phyloP scores from a whole-genome alignment of 1,140 invertebrate genomes.

The Leptonema lineaticorne region DNA sequence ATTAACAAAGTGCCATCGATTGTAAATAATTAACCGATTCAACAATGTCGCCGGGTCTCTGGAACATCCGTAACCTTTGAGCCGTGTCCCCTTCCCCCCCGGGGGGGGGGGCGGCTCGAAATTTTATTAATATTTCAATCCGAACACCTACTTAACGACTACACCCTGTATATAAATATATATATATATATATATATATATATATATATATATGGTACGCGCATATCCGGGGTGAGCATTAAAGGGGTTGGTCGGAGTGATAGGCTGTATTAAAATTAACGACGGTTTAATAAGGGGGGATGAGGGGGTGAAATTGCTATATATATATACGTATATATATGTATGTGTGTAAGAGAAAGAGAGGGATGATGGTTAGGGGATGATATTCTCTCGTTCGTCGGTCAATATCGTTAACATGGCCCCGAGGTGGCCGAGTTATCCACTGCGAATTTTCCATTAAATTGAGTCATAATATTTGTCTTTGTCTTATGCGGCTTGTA shows the following conservation, averaged over 20 bases:
- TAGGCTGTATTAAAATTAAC: slow-evolving; percentile 23
- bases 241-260: neutral
- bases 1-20: too few relatives aligned
- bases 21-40: too few relatives aligned
- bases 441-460: slow-evolving; percentile 27
- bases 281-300: slow-evolving; percentile 25
- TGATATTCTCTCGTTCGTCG: slow-evolving; percentile 17
- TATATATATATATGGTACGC: neutral
- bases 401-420: slow-evolving; percentile 24
- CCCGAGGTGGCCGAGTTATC: slow-evolving; percentile 12
- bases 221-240: neutral
- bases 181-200: neutral
- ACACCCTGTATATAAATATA: too few relatives aligned
- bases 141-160: neutral
- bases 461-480: slow-evolving; percentile 33
- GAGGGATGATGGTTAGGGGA: too few relatives aligned
- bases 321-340: too few relatives aligned
- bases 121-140: too few relatives aligned
- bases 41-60: too few relatives aligned
- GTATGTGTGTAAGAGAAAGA: too few relatives aligned
- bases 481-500: slow-evolving; percentile 1
- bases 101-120: too few relatives aligned
- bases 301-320: too few relatives aligned
- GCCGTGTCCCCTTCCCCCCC: too few relatives aligned
- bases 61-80: too few relatives aligned